phyloP scores from a whole-genome alignment of 2,113 vertebrate species.

The Xenus cinereus region DNA sequence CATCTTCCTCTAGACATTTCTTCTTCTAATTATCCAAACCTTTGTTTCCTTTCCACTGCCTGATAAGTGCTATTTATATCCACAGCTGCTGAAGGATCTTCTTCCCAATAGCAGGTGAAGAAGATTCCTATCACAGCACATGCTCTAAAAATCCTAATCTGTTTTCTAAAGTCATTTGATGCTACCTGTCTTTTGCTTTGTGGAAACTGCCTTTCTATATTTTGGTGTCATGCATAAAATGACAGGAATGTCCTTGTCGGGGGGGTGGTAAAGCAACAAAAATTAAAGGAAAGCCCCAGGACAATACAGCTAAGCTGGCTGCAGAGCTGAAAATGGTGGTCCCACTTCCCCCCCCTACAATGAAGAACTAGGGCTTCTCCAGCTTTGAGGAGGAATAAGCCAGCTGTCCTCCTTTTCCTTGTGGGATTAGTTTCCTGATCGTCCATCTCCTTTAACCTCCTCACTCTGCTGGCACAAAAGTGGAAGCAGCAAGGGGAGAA shows the following conservation, averaged over 20 bases:
- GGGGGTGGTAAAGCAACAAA: not conserved
- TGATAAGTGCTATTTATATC: slow-evolving; percentile 43
- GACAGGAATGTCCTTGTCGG: not conserved
- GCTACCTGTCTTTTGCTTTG: slow-evolving; percentile 52
- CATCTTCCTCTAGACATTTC: not conserved
- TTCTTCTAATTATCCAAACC: slow-evolving; percentile 24
- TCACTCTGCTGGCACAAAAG: not conserved
- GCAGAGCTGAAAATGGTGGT: not conserved
- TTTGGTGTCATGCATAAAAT: not conserved
- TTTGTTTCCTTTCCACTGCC: slow-evolving; percentile 26
- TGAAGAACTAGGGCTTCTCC: not conserved
- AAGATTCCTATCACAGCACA: slow-evolving; percentile 5
- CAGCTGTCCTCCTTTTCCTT: not conserved
- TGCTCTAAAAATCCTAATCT: not conserved
- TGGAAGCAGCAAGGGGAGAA: not conserved
- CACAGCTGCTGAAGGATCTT: slow-evolving; percentile 41
- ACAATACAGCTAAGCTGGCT: not conserved
- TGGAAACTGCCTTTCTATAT: not conserved
- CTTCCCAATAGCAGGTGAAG: slow-evolving; percentile 35
- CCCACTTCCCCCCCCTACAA: not conserved
- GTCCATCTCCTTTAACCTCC: not conserved
- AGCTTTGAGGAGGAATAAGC: not conserved
- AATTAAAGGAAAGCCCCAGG: not conserved
- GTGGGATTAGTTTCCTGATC: not conserved
- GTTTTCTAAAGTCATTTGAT: slow-evolving; percentile 19